phyloP scores from a whole-genome alignment of 2,113 vertebrate species.

The Azemiops feae region DNA sequence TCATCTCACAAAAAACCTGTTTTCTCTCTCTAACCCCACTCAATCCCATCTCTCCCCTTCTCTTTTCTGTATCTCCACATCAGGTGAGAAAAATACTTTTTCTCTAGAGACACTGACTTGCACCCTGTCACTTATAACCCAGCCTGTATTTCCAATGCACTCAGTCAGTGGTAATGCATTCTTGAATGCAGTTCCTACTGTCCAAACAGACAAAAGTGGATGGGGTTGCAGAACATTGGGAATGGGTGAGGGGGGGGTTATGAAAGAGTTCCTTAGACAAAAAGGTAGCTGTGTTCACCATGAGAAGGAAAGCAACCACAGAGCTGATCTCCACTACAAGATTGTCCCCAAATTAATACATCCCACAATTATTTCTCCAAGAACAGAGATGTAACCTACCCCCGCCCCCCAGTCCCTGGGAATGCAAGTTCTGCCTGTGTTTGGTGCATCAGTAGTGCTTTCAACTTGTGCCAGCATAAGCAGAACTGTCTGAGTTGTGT shows the following conservation, averaged over 20 bases:
- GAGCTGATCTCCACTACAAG: not conserved
- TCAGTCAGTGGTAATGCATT: not conserved
- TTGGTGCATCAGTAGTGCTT: not conserved
- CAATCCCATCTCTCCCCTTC: not conserved
- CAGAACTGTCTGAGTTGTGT: not conserved
- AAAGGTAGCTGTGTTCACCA: not conserved
- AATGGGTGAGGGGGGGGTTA: not conserved
- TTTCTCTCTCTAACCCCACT: not conserved
- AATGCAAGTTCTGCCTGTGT: not conserved
- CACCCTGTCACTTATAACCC: not conserved
- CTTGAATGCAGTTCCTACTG: not conserved
- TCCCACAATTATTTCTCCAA: not conserved
- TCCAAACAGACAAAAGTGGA: not conserved
- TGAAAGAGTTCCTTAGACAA: not conserved
- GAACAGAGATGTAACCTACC: not conserved
- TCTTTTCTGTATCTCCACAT: not conserved
- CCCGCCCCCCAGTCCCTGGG: not conserved
- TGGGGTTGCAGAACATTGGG: not conserved
- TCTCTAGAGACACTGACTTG: not conserved
- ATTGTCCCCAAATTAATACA: not conserved
- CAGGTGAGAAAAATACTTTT: not conserved
- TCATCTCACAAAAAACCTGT: not conserved
- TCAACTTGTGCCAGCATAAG: not conserved
- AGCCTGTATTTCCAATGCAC: not conserved
- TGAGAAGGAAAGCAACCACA: not conserved